Evolutionary conservation across 1,140 invertebrate genomes (phyloP), one percentile per base, ranked within the genome.

Genomic region (Phymorhynchus buccinoides): DNA sequence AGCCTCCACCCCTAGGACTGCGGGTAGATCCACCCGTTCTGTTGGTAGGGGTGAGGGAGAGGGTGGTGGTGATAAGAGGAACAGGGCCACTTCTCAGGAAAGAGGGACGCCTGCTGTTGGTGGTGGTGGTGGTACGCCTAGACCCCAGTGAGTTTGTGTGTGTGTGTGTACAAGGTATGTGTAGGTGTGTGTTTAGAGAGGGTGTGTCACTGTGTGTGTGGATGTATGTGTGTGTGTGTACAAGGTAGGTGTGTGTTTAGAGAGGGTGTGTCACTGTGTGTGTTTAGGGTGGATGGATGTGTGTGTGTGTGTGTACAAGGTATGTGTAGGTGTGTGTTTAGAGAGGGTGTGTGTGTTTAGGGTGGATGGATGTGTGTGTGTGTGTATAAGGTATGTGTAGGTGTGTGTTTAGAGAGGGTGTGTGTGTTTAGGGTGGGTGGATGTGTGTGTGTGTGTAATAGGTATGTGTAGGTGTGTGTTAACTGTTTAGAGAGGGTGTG

Each of bases 1-100:
- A 48, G 42, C 77, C 37, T 52, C 77, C 77, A 79, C 77, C 2
- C n/a, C 77, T n/a, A 44, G 77, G n/a, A 79, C 27, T 0, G 27
- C 42, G 27, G 22, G 30, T 22, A 39, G 27, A 52, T 32, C 6
- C 44, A 32, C 77, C 32, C 42, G 42, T 22, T 7, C 77, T 52
- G 22, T 30, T 22, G 37, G 37, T 1, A 42, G 9, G 39, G 68
- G 9, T 41, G 37, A n/a, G n/a, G n/a, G n/a, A n/a, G n/a, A n/a
- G n/a, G n/a, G n/a, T n/a, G n/a, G n/a, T n/a, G n/a, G n/a, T n/a
- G n/a, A n/a, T n/a, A n/a, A 39, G 6, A 75, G 27, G 73, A 75
- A 75, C 1, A 41, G 35, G 27, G 1, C 37, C 68, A 35, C 68
- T 35, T 0, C 68, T 2, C 6, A 32, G 30, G 68, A 35, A 14